Percentiles rank a stretch among this genome's conserved stretches.
These are phyloP conservation scores for Nebria brevicollis DNA, from an alignment of 2,888 invertebrate genomes.

Conservation along the genomic window DNA sequence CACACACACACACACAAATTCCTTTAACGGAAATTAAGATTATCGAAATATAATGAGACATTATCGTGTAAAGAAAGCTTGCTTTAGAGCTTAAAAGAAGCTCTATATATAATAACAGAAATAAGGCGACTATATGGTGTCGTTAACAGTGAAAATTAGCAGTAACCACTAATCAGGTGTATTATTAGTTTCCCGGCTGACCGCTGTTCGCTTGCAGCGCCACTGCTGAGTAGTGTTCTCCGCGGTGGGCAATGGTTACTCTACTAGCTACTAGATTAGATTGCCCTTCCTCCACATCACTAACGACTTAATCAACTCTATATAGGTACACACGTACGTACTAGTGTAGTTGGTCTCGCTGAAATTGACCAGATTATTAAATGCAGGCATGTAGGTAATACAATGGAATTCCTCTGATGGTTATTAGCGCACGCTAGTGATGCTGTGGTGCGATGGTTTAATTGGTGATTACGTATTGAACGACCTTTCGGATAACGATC, in stretches of 20 bases:
- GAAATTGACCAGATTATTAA: slow-evolving; percentile 47
- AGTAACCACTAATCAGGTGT: slow-evolving; percentile 43
- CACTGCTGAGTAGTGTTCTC: neutral
- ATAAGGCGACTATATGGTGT: neutral
- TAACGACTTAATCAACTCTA: slow-evolving; percentile 45
- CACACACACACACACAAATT: too few relatives aligned
- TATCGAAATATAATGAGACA: too few relatives aligned
- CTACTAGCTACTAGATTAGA: slow-evolving; percentile 32
- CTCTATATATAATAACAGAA: too few relatives aligned
- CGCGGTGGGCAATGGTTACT: slow-evolving; percentile 1
- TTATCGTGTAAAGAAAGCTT: too few relatives aligned
- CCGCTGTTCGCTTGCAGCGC: slow-evolving; percentile 6
- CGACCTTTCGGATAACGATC: slow-evolving; percentile 1
- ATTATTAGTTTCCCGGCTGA: slow-evolving; percentile 29
- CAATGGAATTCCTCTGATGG: slow-evolving; percentile 18
- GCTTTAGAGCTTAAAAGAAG: too few relatives aligned
- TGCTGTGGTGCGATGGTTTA: neutral
- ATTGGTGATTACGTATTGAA: neutral
- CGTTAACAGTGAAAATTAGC: slow-evolving; percentile 27
- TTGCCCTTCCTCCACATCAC: slow-evolving; percentile 26
- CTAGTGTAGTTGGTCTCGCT: slow-evolving; percentile 17
- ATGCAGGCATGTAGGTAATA: slow-evolving; percentile 24
- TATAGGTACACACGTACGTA: neutral
- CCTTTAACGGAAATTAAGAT: too few relatives aligned
- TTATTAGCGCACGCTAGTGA: neutral